Evolutionary conservation across 2,797 vertebrate species (phyloP), one percentile per base, ranked within the genome.

Genomic region (Iguana delicatissima): DNA sequence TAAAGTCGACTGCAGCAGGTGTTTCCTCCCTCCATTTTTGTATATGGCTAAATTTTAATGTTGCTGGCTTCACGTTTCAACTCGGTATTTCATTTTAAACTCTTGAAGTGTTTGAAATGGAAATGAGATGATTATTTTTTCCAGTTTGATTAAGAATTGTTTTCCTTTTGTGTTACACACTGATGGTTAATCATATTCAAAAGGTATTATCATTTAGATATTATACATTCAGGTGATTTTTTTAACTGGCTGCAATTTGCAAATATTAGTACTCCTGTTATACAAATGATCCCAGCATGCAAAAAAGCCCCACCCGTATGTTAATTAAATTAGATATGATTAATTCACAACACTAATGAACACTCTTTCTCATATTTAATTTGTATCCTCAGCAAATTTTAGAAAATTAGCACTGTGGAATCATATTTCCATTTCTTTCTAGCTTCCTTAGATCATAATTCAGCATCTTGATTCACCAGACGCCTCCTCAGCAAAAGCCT

Each of bases 311-410:
- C 91, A 96, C 94, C 91, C 93, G 91, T 94, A 92, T 94, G 38
- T 84, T 95, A 95, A 95, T 96, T 95, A 94, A 94, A 94, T 95
- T 95, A 96, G 95, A 76, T 80, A 86, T 76, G 86, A 89, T 95
- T 94, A 91, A 80, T 92, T 91, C 93, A 96, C 92, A 94, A 80
- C 84, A 76, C 89, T 93, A 93, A 79, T 92, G 86, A 90, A 94
- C 91, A 89, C 55, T 79, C 80, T 88, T 86, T 81, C 29, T 81
- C 80, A 90, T 82, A 67, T 84, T 86, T 85, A 76, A 82, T 85
- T 92, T 35, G 12, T 80, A 89, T 80, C 46, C 85, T 94, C 57
- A 18, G 81, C 74, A 92, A 77, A 81, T 67, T 88, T 89, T 64
- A 73, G 67, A 74, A 26, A 55, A 89, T 90, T 69, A 84, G 24